phyloP scores from a whole-genome alignment of 2,797 vertebrate genomes.

The Scyliorhinus canicula region DNA sequence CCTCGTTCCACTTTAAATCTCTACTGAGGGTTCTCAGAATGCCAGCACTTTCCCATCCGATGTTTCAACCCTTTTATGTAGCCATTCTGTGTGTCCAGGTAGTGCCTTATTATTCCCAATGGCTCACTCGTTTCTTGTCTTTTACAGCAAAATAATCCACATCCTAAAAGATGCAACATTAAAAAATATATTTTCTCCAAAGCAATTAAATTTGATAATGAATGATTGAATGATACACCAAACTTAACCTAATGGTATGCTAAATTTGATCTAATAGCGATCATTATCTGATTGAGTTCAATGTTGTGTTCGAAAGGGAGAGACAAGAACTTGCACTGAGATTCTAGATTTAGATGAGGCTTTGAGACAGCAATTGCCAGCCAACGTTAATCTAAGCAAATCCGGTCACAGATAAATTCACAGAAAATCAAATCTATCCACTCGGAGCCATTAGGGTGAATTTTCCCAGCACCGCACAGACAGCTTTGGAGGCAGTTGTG shows the following conservation, averaged over 20 bases:
- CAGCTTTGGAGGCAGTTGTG: too few species aligned
- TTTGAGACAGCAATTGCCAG: background rate
- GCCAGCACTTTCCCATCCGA: slow-evolving; percentile 15
- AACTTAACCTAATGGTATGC: background rate
- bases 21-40: background rate
- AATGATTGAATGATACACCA: background rate
- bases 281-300: background rate
- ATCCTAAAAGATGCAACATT: background rate
- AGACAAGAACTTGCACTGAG: too few species aligned
- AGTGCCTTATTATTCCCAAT: background rate
- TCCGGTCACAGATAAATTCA: too few species aligned
- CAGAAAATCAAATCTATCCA: too few species aligned
- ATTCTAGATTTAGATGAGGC: background rate
- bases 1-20: background rate
- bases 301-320: too few species aligned
- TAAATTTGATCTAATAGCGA: background rate
- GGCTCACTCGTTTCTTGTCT: background rate
- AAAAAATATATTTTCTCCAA: background rate
- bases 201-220: background rate
- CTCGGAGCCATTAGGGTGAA: too few species aligned
- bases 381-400: too few species aligned
- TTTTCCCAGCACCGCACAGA: too few species aligned
- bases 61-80: background rate
- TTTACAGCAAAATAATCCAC: background rate
- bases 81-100: background rate